Conservation (phyloP, 1,140 invertebrate genomes). For the Drosophila kepulauana region DNA sequence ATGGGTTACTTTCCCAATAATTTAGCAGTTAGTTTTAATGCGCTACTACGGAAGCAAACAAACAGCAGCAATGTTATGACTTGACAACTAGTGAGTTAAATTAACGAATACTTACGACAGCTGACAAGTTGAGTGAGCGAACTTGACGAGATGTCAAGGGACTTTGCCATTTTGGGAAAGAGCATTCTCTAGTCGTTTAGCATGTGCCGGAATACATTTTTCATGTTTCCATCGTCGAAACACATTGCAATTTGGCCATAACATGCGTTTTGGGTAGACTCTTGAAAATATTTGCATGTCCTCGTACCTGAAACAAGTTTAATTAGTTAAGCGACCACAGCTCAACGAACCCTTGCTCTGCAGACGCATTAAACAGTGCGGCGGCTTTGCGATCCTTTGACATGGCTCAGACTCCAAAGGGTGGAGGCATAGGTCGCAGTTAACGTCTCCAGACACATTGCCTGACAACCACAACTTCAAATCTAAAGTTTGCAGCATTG, state of each 20-base stretch:
- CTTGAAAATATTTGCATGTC: slow-evolving; percentile 66
- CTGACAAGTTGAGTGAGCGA: not conserved
- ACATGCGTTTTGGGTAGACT: slow-evolving; percentile 57
- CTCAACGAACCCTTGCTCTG: slow-evolving; percentile 22
- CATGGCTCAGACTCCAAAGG: slow-evolving; percentile 57
- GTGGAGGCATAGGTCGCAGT: slow-evolving; percentile 70
- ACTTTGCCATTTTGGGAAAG: not conserved
- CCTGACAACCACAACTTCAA: slow-evolving; percentile 75
- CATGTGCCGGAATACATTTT: slow-evolving; percentile 56
- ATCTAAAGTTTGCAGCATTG: slow-evolving; percentile 61
- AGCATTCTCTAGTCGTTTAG: slow-evolving; percentile 16
- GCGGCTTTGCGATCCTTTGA: slow-evolving; percentile 31
- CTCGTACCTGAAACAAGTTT: slow-evolving; percentile 65
- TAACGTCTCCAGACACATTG: slow-evolving; percentile 57
- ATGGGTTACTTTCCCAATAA: slow-evolving; percentile 78
- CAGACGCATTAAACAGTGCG: slow-evolving; percentile 47
- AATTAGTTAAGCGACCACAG: slow-evolving; percentile 69
- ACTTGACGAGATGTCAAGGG: not conserved
- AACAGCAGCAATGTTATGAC: not conserved
- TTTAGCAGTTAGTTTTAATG: slow-evolving; percentile 81
- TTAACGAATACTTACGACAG: not conserved
- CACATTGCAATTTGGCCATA: slow-evolving; percentile 63
- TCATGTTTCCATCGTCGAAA: slow-evolving; percentile 58
- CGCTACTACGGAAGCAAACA: slow-evolving; percentile 50
- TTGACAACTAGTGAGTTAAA: slow-evolving; percentile 13